Evolutionary conservation across 53 echinoderm and acorn worm genomes (phyloP), one percentile per base, ranked within the genome.

Genomic region (Apostichopus leukothele): DNA sequence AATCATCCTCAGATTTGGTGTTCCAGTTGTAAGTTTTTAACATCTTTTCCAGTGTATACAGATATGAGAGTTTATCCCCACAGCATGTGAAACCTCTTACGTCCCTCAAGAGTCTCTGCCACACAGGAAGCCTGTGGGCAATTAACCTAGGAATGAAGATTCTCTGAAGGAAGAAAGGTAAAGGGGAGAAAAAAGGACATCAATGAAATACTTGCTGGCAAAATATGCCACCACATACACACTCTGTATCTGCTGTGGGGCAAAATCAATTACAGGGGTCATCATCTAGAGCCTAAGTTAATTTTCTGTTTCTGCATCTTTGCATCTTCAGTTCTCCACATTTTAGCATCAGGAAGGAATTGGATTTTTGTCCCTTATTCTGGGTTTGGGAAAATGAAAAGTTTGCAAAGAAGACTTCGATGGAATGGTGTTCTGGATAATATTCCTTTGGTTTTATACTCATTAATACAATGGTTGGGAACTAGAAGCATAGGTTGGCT

Each of bases 241-340:
- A 81, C 81, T 52, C 54, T 60, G 55, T 51, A 20, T 59, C 55
- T 54, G 81, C 81, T 81, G 19, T 54, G 59, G 55, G 81, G 81
- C 81, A 81, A 81, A 81, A 81, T 81, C 81, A 81, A 81, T 81
- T 81, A 81, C 81, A 81, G 81, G 16, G 81, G 81, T 81, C 81
- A 81, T 54, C 59, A 59, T 53, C 50, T 50, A 54, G 54, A 81
- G 21, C 81, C 21, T n/a, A 81, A 81, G 81, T 81, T 55, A 81
- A 81, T 81, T 59, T 81, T 81, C 81, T 55, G 59, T 59, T 81
- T 81, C 81, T 55, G 59, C 81, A 81, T 80, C 80, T 80, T 55
- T 80, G 59, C 80, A 54, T 7, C 19, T 19, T 81, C 81, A 59
- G 54, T 81, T 81, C 54, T 81, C 81, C 59, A 54, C 21, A 81